These are phyloP conservation scores for Tringa solitaria DNA, from an alignment of 2,113 vertebrate genomes.

Conservation along the genomic window DNA sequence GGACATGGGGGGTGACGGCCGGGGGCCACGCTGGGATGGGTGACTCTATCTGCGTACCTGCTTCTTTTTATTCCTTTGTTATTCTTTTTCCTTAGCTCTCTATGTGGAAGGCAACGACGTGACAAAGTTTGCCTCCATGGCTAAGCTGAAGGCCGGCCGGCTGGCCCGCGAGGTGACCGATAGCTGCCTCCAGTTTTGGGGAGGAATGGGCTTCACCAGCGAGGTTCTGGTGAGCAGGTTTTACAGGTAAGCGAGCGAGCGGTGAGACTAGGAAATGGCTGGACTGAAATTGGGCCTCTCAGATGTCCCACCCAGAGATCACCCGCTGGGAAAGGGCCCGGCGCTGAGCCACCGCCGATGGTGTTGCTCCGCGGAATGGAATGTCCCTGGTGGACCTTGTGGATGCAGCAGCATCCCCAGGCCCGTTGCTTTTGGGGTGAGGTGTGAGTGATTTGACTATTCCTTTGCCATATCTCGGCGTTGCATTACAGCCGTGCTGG, in stretches of 20 bases:
- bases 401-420: not conserved
- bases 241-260: conserved; percentile 79
- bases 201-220: conserved; percentile 89
- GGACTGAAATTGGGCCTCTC: not conserved
- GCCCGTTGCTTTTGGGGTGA: not conserved
- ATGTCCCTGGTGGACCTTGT: rapidly evolving
- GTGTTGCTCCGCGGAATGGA: not conserved
- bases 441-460: not conserved
- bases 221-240: conserved; percentile 84
- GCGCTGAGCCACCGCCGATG: not conserved
- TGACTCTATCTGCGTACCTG: not conserved
- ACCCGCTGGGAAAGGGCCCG: not conserved
- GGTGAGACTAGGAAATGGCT: not conserved
- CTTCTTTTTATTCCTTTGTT: not conserved
- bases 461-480: not conserved
- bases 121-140: conserved; percentile 88
- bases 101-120: conserved; percentile 83
- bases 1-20: not conserved
- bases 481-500: not conserved
- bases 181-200: conserved; percentile 89
- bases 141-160: conserved; percentile 84
- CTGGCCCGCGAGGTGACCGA: conserved; percentile 80
- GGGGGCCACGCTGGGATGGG: not conserved
- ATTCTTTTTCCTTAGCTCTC: conserved; percentile 62
- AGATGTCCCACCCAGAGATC: not conserved